Conservation (phyloP, 2,888 invertebrate species). For the Norana najaformis region DNA sequence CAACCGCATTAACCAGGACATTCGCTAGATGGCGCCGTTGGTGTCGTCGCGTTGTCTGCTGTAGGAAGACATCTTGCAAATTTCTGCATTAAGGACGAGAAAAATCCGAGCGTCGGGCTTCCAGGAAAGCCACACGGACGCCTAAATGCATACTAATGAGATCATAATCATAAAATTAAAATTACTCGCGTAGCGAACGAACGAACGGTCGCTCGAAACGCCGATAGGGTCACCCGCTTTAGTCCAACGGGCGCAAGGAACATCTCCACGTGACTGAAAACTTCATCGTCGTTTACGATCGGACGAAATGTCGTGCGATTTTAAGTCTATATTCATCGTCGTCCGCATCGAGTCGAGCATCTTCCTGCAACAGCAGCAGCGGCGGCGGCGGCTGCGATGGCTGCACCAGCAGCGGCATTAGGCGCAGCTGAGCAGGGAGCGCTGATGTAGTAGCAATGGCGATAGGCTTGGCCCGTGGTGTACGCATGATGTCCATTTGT, state of each 20-base stretch:
- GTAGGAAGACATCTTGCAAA: not conserved
- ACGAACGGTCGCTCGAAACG: not conserved
- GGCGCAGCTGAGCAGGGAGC: not conserved
- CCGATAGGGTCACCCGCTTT: not conserved
- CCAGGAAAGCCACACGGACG: not conserved
- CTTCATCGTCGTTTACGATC: constrained; percentile 13
- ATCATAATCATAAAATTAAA: constrained; percentile 10
- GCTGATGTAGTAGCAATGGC: not conserved
- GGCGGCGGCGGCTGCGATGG: not conserved
- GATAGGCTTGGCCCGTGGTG: not conserved
- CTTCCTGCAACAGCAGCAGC: not conserved
- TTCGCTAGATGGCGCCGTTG: not conserved
- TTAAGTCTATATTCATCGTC: not conserved
- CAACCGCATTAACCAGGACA: not conserved
- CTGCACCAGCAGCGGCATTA: not conserved
- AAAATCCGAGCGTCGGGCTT: not conserved
- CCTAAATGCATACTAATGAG: not conserved
- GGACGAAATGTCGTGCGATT: not conserved
- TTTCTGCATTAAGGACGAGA: not conserved
- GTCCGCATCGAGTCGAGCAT: not conserved
- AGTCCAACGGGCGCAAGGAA: not conserved
- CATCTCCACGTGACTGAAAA: not conserved
- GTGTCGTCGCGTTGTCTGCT: not conserved
- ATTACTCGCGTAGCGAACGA: not conserved
- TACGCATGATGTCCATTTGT: not conserved